These are phyloP conservation scores for Margarornis squamiger DNA, from an alignment of 2,797 vertebrate genomes.

Conservation along the genomic window DNA sequence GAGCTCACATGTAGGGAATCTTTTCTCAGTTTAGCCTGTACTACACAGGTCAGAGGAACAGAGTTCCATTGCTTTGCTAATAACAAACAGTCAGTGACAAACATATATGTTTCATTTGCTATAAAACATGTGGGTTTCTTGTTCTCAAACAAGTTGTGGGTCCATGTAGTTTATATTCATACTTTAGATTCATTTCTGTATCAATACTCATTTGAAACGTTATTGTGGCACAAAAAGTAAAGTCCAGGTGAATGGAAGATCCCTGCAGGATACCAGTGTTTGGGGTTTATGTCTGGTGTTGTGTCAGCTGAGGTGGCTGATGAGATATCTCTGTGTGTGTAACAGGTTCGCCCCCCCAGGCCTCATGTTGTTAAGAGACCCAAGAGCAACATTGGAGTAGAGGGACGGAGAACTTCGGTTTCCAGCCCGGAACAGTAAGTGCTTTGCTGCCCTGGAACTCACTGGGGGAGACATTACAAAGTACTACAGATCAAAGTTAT, in stretches of 20 bases:
- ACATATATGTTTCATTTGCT: background rate
- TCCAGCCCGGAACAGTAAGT: constrained; percentile 90
- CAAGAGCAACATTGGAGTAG: constrained; percentile 85
- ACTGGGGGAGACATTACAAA: background rate
- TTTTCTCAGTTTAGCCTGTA: background rate
- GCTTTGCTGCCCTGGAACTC: background rate
- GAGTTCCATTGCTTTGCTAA: background rate
- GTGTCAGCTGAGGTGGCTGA: background rate
- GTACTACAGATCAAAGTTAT: background rate
- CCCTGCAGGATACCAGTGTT: background rate
- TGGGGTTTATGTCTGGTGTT: background rate
- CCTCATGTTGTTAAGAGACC: constrained; percentile 87
- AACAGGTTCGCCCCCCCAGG: constrained; percentile 83
- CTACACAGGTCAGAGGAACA: background rate
- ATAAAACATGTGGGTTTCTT: background rate
- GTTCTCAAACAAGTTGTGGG: background rate
- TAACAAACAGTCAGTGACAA: background rate
- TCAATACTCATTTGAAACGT: background rate
- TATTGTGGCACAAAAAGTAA: background rate
- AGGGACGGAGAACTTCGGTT: constrained; percentile 78
- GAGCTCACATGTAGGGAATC: background rate
- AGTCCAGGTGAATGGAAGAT: background rate
- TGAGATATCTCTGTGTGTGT: constrained; percentile 4
- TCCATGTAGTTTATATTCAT: background rate
- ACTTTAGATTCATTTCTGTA: background rate